Conservation (phyloP, 2,888 invertebrate species). For the Drosophila atripex region DNA sequence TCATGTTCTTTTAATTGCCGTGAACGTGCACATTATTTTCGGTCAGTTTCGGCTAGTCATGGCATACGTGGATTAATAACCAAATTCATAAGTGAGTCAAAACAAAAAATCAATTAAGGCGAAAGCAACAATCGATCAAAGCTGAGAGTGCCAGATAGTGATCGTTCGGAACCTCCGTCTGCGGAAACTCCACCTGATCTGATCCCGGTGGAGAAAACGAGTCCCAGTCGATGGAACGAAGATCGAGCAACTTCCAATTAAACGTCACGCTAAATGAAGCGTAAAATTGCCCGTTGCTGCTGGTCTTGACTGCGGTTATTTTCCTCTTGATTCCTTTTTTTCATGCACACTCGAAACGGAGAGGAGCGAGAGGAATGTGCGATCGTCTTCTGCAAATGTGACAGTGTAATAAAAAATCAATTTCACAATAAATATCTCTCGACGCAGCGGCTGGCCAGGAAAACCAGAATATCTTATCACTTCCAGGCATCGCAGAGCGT, state of each 20-base stretch:
- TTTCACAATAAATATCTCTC: slow-evolving; percentile 76
- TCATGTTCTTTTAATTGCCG: slow-evolving; percentile 67
- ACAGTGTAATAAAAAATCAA: slow-evolving; percentile 80
- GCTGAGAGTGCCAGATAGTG: slow-evolving; percentile 34
- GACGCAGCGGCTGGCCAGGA: slow-evolving; percentile 35
- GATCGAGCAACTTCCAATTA: slow-evolving; percentile 72
- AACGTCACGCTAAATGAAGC: slow-evolving; percentile 80
- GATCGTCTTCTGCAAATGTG: slow-evolving; percentile 72
- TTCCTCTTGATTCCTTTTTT: not conserved
- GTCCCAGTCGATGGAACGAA: slow-evolving; percentile 19
- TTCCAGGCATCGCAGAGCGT: slow-evolving; percentile 69
- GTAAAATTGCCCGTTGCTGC: slow-evolving; percentile 79
- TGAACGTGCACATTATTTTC: slow-evolving; percentile 57
- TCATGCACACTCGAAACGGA: slow-evolving; percentile 14
- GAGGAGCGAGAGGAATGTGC: slow-evolving; percentile 58
- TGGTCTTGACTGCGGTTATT: slow-evolving; percentile 65
- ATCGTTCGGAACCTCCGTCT: slow-evolving; percentile 6
- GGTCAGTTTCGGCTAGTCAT: slow-evolving; percentile 51
- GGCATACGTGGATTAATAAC: slow-evolving; percentile 22
- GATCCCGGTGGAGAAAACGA: slow-evolving; percentile 28
- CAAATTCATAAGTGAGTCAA: slow-evolving; percentile 56
- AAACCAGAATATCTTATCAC: slow-evolving; percentile 78
- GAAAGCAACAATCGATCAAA: slow-evolving; percentile 71
- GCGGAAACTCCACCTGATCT: slow-evolving; percentile 37
- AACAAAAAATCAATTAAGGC: slow-evolving; percentile 75